phyloP scores from a whole-genome alignment of 2,113 vertebrate species.

The Aegithalos caudatus region DNA sequence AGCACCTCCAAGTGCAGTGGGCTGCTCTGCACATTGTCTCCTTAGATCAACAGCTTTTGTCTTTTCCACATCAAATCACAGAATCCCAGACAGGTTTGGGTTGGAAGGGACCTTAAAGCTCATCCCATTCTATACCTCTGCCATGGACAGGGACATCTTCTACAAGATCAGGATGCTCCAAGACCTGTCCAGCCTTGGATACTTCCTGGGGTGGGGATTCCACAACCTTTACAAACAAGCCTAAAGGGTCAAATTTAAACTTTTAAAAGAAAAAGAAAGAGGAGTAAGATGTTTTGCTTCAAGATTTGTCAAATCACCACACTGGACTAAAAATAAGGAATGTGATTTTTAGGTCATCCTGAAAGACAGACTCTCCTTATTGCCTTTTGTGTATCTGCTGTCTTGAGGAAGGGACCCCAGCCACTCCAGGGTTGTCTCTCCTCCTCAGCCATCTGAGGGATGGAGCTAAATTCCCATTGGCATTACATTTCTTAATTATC shows the following conservation, averaged over 20 bases:
- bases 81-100: neutral
- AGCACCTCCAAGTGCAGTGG: rapidly evolving
- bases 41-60: neutral
- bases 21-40: neutral
- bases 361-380: neutral
- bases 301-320: neutral
- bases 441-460: neutral
- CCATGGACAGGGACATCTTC: neutral
- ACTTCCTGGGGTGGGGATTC: neutral
- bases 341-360: neutral
- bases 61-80: neutral
- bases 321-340: neutral
- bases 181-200: neutral
- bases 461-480: neutral
- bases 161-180: too few species aligned
- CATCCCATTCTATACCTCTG: neutral
- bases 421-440: neutral
- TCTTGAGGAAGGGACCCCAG: neutral
- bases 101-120: neutral
- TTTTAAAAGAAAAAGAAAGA: neutral
- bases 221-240: neutral
- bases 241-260: neutral
- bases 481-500: neutral
- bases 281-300: neutral
- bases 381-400: neutral